Evolutionary conservation across 1,140 invertebrate species (phyloP), one percentile per base, ranked within the genome.

Genomic region (Ostrea edulis): DNA sequence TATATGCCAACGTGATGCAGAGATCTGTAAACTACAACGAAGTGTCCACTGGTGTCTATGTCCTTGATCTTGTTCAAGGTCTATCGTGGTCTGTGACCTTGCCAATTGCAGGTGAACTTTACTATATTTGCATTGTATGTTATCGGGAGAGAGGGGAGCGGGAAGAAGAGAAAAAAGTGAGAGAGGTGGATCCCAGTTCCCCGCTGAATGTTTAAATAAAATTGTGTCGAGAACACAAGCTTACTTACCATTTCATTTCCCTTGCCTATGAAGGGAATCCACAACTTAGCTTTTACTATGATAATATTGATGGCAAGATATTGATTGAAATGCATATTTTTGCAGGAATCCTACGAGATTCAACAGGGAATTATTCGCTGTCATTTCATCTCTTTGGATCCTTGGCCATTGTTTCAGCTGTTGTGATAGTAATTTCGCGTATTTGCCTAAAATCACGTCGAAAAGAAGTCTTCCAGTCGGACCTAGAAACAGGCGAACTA

Each of bases 341-440:
- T 83, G 44, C 29, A 83, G 82, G 82, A 53, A 20, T 83, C 44
- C 22, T 83, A 20, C 35, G 82, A 53, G 82, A 83, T 83, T 83
- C 29, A 25, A 22, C 44, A 2, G 82, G 82, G 12, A 54, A 22
- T 25, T 83, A 83, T 53, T 52, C 35, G 35, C 22, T 54, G 44
- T 25, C 82, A 3, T 83, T 83, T 52, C 35, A 51, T 52, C 17
- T 83, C 12, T 44, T 83, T n/a, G 82, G 82, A 53, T 52, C 82
- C 0, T 53, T 83, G 44, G 44, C 22, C 14, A 22, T 83, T 11
- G 51, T 22, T 22, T 53, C 51, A n/a, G 14, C 35, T 52, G 17
- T 53, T 83, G n/a, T 83, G 11, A n/a, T 83, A 8, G n/a, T 52
- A 51, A 52, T 52, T 7, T 83, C 82, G 5, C 44, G 53, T 22